phyloP scores from a whole-genome alignment of 2,113 vertebrate genomes.

The Chaenogobius annularis region DNA sequence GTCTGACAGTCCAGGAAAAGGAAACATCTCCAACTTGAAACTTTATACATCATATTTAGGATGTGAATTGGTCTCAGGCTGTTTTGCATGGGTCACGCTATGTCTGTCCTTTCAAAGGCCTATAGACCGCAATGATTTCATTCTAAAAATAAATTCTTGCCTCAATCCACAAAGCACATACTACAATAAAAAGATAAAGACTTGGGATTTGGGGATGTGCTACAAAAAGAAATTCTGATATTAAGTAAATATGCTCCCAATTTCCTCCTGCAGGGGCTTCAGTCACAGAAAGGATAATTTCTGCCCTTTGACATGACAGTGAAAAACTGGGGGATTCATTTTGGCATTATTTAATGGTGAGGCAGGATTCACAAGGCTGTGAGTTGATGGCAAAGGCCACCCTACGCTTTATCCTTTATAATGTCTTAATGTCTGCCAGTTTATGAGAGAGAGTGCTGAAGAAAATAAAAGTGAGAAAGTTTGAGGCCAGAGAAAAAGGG shows the following conservation, averaged over 20 bases:
- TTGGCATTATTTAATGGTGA: constrained; percentile 63
- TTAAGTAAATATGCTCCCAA: constrained; percentile 66
- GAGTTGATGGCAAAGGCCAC: constrained; percentile 44
- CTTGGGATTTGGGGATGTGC: constrained; percentile 29
- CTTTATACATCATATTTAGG: not conserved
- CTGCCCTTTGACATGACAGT: constrained; percentile 73
- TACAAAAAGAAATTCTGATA: constrained; percentile 59
- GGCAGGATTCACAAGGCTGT: constrained; percentile 50
- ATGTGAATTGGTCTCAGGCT: not conserved
- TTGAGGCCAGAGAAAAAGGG: constrained; percentile 32
- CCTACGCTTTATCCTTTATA: constrained; percentile 57
- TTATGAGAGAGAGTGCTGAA: constrained; percentile 16
- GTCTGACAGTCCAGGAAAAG: not conserved
- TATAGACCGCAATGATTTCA: constrained; percentile 13
- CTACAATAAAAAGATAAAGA: constrained; percentile 49
- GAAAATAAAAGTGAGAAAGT: constrained; percentile 27
- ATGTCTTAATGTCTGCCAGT: constrained; percentile 55
- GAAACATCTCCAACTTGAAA: not conserved
- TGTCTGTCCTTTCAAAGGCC: constrained; percentile 12
- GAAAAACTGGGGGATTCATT: constrained; percentile 68
- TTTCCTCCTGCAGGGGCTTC: constrained; percentile 63
- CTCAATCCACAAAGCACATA: constrained; percentile 50
- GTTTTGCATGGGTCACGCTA: constrained; percentile 11
- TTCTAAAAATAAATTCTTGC: constrained; percentile 44
- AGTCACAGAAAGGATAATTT: constrained; percentile 56